Percentiles rank a stretch among this genome's conserved stretches.
These are phyloP conservation scores for Boleophthalmus pectinirostris DNA, from an alignment of 2,113 vertebrate species.

Conservation along the genomic window DNA sequence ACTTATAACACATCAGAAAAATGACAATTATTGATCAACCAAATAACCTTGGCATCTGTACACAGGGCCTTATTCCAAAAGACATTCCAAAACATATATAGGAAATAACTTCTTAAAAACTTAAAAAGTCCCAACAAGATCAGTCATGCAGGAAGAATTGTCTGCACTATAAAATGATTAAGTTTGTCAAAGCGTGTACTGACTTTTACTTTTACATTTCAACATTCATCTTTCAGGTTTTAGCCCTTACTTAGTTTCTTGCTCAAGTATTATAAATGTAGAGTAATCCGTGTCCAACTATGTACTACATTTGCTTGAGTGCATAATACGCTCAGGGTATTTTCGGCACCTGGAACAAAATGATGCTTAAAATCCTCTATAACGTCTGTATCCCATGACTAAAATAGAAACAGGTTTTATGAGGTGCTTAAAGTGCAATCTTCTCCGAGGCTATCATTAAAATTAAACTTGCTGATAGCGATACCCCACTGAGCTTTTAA, in stretches of 20 bases:
- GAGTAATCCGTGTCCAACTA: too few species aligned
- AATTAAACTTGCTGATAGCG: slow-evolving; percentile 4
- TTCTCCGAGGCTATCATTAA: slow-evolving; percentile 42
- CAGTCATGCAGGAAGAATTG: too few species aligned
- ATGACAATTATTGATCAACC: too few species aligned
- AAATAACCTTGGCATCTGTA: too few species aligned
- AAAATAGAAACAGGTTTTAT: slow-evolving; percentile 36
- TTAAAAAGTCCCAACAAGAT: too few species aligned
- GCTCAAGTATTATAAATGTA: too few species aligned
- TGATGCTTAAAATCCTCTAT: slow-evolving; percentile 36
- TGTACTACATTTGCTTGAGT: not conserved
- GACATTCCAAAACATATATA: too few species aligned
- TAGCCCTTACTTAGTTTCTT: too few species aligned
- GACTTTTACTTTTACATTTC: not conserved
- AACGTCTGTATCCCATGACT: slow-evolving; percentile 24
- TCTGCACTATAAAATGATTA: too few species aligned
- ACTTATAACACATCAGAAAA: not conserved
- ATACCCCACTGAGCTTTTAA: slow-evolving; percentile 30
- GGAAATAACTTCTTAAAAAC: too few species aligned
- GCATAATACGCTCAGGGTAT: slow-evolving; percentile 18
- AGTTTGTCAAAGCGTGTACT: not conserved
- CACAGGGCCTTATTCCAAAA: too few species aligned
- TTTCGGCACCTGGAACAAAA: slow-evolving; percentile 31
- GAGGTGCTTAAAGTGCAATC: slow-evolving; percentile 48
- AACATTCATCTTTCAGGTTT: not conserved